Evolutionary conservation across 1,140 invertebrate genomes (phyloP).

Genomic region (Bombus affinis): DNA sequence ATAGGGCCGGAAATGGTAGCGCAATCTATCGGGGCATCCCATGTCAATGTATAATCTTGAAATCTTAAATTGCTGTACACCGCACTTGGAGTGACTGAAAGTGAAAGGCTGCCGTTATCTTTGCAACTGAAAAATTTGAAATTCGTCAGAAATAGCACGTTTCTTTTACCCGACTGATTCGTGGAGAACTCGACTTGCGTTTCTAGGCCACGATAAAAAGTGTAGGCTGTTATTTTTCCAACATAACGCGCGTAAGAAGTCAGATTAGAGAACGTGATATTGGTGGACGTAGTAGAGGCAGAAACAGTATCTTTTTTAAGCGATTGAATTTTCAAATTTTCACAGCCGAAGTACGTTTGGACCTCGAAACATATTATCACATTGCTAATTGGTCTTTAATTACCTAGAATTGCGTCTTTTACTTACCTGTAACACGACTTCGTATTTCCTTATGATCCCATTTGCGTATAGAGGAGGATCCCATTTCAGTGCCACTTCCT

Average conservation of each 20-base stretch:
- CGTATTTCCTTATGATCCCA: constrained; percentile 50
- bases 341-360: constrained; percentile 23
- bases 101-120: neutral
- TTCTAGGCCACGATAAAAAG: constrained; percentile 6
- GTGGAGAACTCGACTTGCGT: constrained; percentile 20
- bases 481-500: constrained; percentile 40
- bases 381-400: neutral
- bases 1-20: constrained; percentile 50
- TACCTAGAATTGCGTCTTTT: neutral
- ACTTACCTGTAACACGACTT: constrained; percentile 49
- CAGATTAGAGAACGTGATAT: constrained; percentile 31
- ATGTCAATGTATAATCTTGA: constrained; percentile 32
- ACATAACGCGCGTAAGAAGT: constrained; percentile 44
- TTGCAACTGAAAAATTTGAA: neutral
- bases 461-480: constrained; percentile 18
- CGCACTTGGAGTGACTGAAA: constrained; percentile 46
- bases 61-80: constrained; percentile 31
- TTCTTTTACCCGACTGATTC: constrained; percentile 27
- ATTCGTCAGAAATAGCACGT: neutral
- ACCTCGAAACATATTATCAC: neutral
- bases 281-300: neutral
- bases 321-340: neutral
- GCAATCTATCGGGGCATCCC: constrained; percentile 57
- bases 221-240: constrained; percentile 43
- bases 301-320: neutral